These are phyloP conservation scores for Thelaira solivaga DNA, from an alignment of 2,888 invertebrate genomes.

Conservation along the genomic window DNA sequence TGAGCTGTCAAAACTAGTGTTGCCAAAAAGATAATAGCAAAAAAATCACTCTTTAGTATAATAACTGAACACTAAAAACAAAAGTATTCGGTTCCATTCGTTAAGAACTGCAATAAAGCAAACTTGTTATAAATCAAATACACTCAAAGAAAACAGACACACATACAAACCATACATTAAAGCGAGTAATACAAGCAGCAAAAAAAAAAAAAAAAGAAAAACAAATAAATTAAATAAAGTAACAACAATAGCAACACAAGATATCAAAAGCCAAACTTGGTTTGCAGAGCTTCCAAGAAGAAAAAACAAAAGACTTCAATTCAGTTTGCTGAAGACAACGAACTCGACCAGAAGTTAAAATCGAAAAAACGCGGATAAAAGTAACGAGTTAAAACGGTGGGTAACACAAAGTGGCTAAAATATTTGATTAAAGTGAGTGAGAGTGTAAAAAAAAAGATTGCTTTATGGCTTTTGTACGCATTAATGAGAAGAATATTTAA, in stretches of 20 bases:
- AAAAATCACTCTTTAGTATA: too few relatives aligned
- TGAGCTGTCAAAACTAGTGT: too few relatives aligned
- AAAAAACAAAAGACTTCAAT: slow-evolving; percentile 76
- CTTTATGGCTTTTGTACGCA: not conserved
- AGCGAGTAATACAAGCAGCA: slow-evolving; percentile 3
- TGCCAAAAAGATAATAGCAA: too few relatives aligned
- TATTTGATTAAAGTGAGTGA: slow-evolving; percentile 4
- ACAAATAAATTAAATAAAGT: too few relatives aligned
- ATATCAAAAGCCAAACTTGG: slow-evolving; percentile 40
- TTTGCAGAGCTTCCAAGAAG: slow-evolving; percentile 68
- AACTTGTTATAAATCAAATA: slow-evolving; percentile 1
- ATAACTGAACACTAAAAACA: slow-evolving; percentile 10
- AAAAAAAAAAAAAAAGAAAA: too few relatives aligned
- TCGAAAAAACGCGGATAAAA: slow-evolving; percentile 59
- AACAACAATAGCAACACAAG: slow-evolving; percentile 12
- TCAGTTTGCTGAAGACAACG: slow-evolving; percentile 77
- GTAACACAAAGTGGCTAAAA: slow-evolving; percentile 45
- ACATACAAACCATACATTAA: not conserved
- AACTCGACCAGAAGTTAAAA: slow-evolving; percentile 72
- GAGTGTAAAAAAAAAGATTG: slow-evolving; percentile 21
- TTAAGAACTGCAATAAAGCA: slow-evolving; percentile 46
- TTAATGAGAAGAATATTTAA: slow-evolving; percentile 57
- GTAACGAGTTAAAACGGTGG: slow-evolving; percentile 49
- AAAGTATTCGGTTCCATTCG: slow-evolving; percentile 53
- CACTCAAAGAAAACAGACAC: not conserved